phyloP scores from a whole-genome alignment of 2,797 vertebrate species.

The Melanotaenia maccullochi region DNA sequence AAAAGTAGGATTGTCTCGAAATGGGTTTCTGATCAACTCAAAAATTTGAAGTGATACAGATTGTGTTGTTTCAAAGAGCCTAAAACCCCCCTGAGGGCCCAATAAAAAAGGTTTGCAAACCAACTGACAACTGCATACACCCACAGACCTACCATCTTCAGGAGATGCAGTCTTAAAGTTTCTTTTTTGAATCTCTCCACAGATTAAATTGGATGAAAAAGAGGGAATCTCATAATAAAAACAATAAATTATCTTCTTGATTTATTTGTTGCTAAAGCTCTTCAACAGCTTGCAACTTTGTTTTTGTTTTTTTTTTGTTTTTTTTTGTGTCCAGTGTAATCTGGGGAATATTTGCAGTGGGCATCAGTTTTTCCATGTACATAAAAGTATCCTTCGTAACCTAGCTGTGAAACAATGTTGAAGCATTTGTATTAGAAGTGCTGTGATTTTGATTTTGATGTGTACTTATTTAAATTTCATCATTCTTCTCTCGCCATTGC shows the following conservation, averaged over 20 bases:
- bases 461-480: slow-evolving; percentile 2
- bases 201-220: too few relatives aligned
- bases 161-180: too few relatives aligned
- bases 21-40: not conserved
- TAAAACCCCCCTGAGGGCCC: not conserved
- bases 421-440: slow-evolving; percentile 1
- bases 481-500: not conserved
- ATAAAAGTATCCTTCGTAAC: not conserved
- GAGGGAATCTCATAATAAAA: not conserved
- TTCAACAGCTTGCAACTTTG: not conserved
- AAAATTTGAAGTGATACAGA: not conserved
- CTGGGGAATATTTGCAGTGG: not conserved
- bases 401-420: not conserved
- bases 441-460: not conserved
- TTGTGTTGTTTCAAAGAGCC: not conserved
- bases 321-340: too few relatives aligned
- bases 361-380: not conserved
- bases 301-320: not conserved
- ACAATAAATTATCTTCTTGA: not conserved
- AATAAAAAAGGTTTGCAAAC: not conserved
- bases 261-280: not conserved
- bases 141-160: too few relatives aligned
- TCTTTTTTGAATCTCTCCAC: too few relatives aligned
- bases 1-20: not conserved
- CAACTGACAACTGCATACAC: too few relatives aligned